Percentiles rank a stretch among this genome's conserved stretches.
phyloP scores from a whole-genome alignment of 1,140 invertebrate genomes.

The Chironomus striatipennis region DNA sequence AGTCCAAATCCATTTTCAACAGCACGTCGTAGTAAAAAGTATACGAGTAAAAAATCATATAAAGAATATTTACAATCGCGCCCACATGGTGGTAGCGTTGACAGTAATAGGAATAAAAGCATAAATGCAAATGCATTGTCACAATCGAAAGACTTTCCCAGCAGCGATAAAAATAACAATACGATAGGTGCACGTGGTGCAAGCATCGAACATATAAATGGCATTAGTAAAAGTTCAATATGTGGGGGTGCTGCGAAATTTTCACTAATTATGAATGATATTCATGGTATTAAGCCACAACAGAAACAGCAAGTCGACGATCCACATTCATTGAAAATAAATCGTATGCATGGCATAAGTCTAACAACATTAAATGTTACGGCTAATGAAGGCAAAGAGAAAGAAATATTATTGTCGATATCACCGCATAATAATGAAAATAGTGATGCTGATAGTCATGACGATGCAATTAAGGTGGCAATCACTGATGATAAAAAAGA shows the following conservation, averaged over 20 bases:
- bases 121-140: neutral
- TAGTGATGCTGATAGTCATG: slow-evolving; percentile 29
- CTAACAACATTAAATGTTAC: neutral
- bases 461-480: slow-evolving; percentile 28
- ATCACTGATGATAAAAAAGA: slow-evolving; percentile 25
- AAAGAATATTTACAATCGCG: slow-evolving; percentile 37
- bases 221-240: neutral
- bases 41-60: slow-evolving; percentile 38
- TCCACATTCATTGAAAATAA: slow-evolving; percentile 18
- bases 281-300: slow-evolving; percentile 16
- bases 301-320: neutral
- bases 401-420: neutral
- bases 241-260: slow-evolving; percentile 18
- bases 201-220: neutral
- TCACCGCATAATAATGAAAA: neutral
- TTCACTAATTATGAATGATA: slow-evolving; percentile 22
- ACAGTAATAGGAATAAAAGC: neutral
- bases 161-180: neutral
- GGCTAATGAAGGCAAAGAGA: neutral
- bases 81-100: slow-evolving; percentile 4
- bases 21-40: slow-evolving; percentile 36
- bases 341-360: slow-evolving; percentile 21
- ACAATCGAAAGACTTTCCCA: neutral
- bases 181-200: neutral
- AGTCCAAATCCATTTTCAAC: slow-evolving; percentile 32